These are phyloP conservation scores for Malurus cyaneus DNA, from an alignment of 2,113 vertebrate species.

Conservation along the genomic window DNA sequence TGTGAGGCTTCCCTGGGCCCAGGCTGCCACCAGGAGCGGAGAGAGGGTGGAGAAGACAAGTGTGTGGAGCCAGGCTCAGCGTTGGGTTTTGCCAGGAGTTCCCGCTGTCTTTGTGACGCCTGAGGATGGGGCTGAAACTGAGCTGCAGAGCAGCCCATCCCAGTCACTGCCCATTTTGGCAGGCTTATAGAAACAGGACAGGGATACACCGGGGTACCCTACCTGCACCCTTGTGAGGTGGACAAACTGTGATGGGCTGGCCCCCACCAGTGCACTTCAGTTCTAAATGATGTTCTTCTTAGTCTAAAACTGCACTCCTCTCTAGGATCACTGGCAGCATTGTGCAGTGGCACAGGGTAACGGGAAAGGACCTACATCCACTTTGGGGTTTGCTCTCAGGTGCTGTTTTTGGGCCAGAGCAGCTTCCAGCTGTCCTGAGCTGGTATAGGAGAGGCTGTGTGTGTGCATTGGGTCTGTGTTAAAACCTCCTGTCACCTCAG, in stretches of 20 bases:
- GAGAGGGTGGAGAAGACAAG: neutral
- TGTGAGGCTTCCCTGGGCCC: fast-evolving
- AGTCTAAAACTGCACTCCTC: neutral
- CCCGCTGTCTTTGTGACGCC: neutral
- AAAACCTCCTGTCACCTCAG: fast-evolving
- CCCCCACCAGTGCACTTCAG: neutral
- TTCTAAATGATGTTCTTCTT: neutral
- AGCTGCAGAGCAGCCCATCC: neutral
- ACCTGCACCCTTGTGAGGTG: neutral
- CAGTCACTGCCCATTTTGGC: neutral
- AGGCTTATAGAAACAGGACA: neutral
- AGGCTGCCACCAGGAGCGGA: neutral
- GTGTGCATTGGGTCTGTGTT: neutral
- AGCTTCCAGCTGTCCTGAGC: neutral
- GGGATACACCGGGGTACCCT: fast-evolving
- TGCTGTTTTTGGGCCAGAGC: neutral
- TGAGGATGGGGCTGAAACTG: slow-evolving; percentile 11
- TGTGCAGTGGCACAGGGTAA: neutral
- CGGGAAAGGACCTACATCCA: neutral
- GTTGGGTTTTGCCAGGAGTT: neutral
- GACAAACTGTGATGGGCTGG: neutral
- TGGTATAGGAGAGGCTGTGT: neutral
- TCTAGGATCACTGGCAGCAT: neutral
- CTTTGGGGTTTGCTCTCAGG: neutral
- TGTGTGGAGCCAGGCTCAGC: neutral